Conservation (phyloP, 53 echinoderm and acorn worm species). For the Paracentrotus lividus region DNA sequence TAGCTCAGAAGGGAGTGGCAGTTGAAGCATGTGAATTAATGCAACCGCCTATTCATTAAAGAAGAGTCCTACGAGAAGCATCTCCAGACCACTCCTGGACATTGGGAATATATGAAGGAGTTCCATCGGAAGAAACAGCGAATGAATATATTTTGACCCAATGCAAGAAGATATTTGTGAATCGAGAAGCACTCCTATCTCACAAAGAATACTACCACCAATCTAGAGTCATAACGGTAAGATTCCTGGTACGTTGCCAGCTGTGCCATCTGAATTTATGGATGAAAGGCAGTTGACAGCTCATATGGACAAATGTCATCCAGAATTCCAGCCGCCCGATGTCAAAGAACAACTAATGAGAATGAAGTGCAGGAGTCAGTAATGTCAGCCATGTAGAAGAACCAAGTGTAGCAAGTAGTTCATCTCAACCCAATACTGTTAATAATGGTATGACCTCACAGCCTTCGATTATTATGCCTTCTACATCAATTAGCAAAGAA, state of each 20-base stretch:
- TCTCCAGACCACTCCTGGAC: conserved; percentile 51
- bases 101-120: conserved; percentile 60
- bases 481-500: not conserved
- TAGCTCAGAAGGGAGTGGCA: not conserved
- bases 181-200: conserved; percentile 63
- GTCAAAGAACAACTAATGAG: not conserved
- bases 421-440: not conserved
- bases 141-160: conserved; percentile 67
- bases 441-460: not conserved
- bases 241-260: conserved; percentile 57
- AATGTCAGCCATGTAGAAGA: not conserved
- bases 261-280: conserved; percentile 74
- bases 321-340: not conserved
- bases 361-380: not conserved
- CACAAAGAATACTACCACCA: conserved; percentile 70
- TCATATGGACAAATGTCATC: conserved; percentile 67
- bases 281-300: conserved; percentile 58
- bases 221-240: not conserved
- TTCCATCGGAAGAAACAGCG: conserved; percentile 65
- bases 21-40: conserved; percentile 56
- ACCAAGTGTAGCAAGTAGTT: conserved; percentile 23
- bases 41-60: conserved; percentile 70
- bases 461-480: not conserved
- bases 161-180: conserved; percentile 67
- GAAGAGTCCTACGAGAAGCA: conserved; percentile 78